phyloP scores from a whole-genome alignment of 2,113 vertebrate genomes.

The Bothrops jararaca region DNA sequence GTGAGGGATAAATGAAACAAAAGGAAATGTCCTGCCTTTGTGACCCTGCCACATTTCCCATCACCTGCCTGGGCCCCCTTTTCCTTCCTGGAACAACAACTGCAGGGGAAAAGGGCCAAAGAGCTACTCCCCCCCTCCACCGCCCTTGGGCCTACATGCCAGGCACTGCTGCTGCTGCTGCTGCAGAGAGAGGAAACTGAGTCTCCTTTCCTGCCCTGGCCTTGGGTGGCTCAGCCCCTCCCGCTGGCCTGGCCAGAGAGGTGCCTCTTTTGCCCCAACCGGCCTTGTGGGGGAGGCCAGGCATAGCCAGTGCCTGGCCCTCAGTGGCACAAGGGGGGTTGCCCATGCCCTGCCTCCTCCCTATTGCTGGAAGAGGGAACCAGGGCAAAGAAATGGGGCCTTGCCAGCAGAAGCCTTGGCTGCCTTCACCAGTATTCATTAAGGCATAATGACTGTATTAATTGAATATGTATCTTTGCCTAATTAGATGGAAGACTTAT shows the following conservation, averaged over 20 bases:
- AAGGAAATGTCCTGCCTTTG: background rate
- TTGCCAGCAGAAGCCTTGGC: slow-evolving; percentile 41
- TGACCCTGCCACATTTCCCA: background rate
- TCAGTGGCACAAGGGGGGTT: background rate
- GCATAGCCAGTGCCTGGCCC: background rate
- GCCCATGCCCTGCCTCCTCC: too few species aligned
- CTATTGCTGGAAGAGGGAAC: background rate
- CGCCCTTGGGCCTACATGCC: background rate
- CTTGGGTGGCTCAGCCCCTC: background rate
- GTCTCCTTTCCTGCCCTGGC: background rate
- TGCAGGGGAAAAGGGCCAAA: background rate
- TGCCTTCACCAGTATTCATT: slow-evolving; percentile 63
- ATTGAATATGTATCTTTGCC: slow-evolving; percentile 77
- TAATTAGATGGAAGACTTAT: slow-evolving; percentile 76
- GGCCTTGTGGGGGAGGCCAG: background rate
- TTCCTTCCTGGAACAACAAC: background rate
- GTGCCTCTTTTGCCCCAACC: background rate
- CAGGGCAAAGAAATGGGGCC: background rate
- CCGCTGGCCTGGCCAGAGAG: background rate
- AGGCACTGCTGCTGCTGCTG: background rate
- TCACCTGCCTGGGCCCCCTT: fast-evolving
- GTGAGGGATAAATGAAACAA: background rate
- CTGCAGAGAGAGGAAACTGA: background rate
- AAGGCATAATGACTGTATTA: slow-evolving; percentile 75
- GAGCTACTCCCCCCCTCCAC: background rate